These are phyloP conservation scores for Onychomys torridus DNA, from an alignment of 2,797 vertebrate species.

Conservation along the genomic window DNA sequence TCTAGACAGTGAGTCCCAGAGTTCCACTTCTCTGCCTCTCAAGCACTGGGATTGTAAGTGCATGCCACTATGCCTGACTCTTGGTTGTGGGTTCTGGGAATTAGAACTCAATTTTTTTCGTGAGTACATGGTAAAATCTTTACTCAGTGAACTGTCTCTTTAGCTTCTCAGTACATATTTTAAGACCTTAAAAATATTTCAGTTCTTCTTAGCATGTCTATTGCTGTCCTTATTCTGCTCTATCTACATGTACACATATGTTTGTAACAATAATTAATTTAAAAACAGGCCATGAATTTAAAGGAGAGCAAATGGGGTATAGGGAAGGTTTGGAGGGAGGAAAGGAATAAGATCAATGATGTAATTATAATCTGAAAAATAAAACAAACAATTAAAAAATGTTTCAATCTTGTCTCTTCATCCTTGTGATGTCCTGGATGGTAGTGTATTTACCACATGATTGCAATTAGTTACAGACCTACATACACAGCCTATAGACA, in stretches of 20 bases:
- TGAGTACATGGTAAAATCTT: background rate
- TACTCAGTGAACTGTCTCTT: background rate
- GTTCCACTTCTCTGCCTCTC: too few species aligned
- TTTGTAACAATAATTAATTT: background rate
- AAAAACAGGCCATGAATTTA: background rate
- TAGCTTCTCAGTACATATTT: background rate
- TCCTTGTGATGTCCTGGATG: background rate
- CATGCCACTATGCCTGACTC: background rate
- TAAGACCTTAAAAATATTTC: conserved; percentile 41
- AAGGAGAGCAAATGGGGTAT: background rate
- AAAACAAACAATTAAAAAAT: background rate
- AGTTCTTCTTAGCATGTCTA: background rate
- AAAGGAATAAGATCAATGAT: background rate
- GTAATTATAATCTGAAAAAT: background rate
- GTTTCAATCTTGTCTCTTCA: background rate
- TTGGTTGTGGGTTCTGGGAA: background rate
- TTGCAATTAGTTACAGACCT: conserved; percentile 50
- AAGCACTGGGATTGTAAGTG: too few species aligned
- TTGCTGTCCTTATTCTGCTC: background rate
- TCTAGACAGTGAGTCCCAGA: background rate
- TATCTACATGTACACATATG: background rate
- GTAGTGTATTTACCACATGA: conserved; percentile 25
- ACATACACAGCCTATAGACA: background rate
- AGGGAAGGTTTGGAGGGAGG: background rate
- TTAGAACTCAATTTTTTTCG: background rate